These are phyloP conservation scores for Diachasma alloeum DNA, from an alignment of 1,140 invertebrate species.

Conservation along the genomic window DNA sequence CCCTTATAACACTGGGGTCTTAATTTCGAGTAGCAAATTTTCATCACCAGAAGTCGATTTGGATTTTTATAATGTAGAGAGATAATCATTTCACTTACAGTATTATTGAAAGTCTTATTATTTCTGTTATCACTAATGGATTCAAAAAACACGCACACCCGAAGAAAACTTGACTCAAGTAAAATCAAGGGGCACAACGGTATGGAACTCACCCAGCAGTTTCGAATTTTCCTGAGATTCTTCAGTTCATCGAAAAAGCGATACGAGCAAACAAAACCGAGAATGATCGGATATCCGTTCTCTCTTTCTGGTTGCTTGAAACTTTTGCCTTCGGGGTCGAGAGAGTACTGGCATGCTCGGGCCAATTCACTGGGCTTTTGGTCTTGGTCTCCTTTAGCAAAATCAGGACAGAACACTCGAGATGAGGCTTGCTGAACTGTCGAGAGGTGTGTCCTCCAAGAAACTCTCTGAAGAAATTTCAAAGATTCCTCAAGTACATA, in stretches of 20 bases:
- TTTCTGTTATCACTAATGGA: too few relatives aligned
- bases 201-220: too few relatives aligned
- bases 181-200: too few relatives aligned
- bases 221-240: too few relatives aligned
- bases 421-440: not conserved
- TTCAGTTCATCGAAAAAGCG: not conserved
- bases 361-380: not conserved
- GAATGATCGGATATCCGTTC: not conserved
- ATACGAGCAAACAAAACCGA: not conserved
- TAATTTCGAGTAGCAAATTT: too few relatives aligned
- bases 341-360: not conserved
- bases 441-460: not conserved
- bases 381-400: not conserved
- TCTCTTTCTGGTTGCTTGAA: not conserved
- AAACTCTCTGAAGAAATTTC: not conserved
- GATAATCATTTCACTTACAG: too few relatives aligned
- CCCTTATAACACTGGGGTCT: too few relatives aligned
- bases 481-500: not conserved
- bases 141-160: too few relatives aligned
- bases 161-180: too few relatives aligned
- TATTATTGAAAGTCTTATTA: too few relatives aligned
- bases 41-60: too few relatives aligned
- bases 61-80: too few relatives aligned
- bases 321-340: not conserved
- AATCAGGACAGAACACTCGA: constrained; percentile 25